Evolutionary conservation across 2,113 vertebrate species (phyloP).

Genomic region (Microcebus ravelobensis): DNA sequence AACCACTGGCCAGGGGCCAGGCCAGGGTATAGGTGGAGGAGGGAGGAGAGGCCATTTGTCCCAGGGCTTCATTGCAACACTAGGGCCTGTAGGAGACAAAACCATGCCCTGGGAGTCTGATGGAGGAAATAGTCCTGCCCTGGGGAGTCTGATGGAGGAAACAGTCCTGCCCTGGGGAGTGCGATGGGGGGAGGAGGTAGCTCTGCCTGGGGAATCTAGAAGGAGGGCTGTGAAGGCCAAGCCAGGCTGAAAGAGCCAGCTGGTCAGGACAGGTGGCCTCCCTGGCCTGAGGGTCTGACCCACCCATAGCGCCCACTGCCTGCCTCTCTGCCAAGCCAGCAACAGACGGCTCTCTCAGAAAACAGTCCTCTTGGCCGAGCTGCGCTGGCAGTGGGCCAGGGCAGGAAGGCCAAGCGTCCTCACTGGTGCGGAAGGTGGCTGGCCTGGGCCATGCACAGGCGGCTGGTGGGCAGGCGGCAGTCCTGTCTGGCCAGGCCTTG

Average conservation of each 20-base stretch:
- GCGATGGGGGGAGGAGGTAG: background rate
- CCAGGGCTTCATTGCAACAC: background rate
- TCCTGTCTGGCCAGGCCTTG: background rate
- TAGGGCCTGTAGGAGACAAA: background rate
- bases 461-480: background rate
- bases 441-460: background rate
- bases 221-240: background rate
- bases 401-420: constrained; percentile 44
- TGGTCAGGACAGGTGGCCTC: constrained; percentile 66
- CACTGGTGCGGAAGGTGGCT: background rate
- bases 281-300: constrained; percentile 23
- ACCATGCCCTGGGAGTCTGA: background rate
- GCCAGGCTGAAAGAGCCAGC: background rate
- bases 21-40: background rate
- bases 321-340: constrained; percentile 47
- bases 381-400: constrained; percentile 35
- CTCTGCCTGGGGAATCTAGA: background rate
- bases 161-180: background rate
- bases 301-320: constrained; percentile 7
- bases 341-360: constrained; percentile 70
- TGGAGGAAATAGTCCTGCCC: too few relatives aligned
- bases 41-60: background rate
- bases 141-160: too few relatives aligned
- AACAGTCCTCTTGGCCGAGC: constrained; percentile 52
- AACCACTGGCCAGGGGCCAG: background rate